Evolutionary conservation across 2,888 invertebrate species (phyloP).

Genomic region (Cerceris ruficornis): DNA sequence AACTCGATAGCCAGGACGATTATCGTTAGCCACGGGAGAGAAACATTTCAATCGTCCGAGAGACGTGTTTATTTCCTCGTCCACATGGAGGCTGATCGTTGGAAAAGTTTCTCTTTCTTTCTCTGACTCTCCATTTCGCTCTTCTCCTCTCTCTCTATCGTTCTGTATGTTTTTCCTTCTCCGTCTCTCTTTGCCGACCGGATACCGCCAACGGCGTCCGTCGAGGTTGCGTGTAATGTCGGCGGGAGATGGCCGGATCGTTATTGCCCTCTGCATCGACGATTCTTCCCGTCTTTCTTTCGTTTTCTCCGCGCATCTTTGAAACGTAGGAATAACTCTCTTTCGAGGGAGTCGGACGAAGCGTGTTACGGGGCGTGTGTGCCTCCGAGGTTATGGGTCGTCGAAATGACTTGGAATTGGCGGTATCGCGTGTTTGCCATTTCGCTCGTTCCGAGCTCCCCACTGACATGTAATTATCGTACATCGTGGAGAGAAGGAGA

Average conservation of each 20-base stretch:
- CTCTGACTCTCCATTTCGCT: too few relatives aligned
- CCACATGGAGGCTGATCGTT: not conserved
- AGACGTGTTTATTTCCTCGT: constrained; percentile 17
- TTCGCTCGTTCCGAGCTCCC: not conserved
- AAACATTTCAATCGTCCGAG: constrained; percentile 10
- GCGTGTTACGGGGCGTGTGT: constrained; percentile 22
- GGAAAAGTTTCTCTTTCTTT: constrained; percentile 1
- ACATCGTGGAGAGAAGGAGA: constrained; percentile 9
- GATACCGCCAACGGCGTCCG: not conserved
- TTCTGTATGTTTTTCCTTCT: too few relatives aligned
- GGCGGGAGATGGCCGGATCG: constrained; percentile 8
- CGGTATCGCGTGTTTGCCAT: constrained; percentile 42
- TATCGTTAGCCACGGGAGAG: constrained; percentile 20
- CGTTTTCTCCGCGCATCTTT: not conserved
- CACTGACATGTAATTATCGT: constrained; percentile 43
- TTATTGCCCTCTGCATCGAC: not conserved
- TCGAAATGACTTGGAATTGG: constrained; percentile 49
- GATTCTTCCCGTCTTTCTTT: not conserved
- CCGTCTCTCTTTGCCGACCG: not conserved
- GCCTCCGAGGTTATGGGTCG: constrained; percentile 35
- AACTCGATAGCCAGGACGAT: constrained; percentile 13
- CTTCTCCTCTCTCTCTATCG: too few relatives aligned
- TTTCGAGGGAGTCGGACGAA: constrained; percentile 1
- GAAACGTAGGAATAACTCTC: constrained; percentile 12
- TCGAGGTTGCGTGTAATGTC: constrained; percentile 8